Base-by-base conservation (phyloP, 1,140 invertebrate species). In the Apis florea region DNA sequence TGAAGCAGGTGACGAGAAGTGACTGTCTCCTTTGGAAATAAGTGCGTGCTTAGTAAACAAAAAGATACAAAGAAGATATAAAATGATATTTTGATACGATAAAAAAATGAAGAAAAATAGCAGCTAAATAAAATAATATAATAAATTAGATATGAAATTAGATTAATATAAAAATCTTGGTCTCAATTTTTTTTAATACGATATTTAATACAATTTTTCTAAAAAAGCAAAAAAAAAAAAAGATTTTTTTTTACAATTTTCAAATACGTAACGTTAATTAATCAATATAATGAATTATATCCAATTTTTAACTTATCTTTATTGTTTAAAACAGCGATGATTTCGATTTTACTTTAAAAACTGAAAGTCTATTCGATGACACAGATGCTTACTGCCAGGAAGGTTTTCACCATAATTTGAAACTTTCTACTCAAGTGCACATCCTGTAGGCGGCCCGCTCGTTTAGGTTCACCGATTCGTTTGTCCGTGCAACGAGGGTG, bases 371-470 rank as follows among this genome's bases (percentile, higher is more conserved):
- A 21, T 77, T 40, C 78, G 78, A 83, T 85, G 85, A 83, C 85
- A 87, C 82, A 86, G 77, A 81, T 87, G 84, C 59, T 86, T 87
- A 83, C 73, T 54, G 77, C 76, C 86, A 86, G 70, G 85, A 86
- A 86, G 80, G 82, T 87, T 91, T 92, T 92, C 89, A 87, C 88
- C 89, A 86, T 89, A 89, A 91, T 92, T 89, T 74, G 80, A 88
- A 89, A 87, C 89, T 90, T 90, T 89, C 89, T 91, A 85, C 86
- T 86, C 77, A 84, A 85, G 80, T 85, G 85, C 84, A 88, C 90
- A 89, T 91, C 88, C 89, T 90, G 91, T 91, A 85, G 90, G 85
- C 85, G 84, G 85, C 85, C 76, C 85, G 83, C 66, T 69, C 83
- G 87, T 89, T 83, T 87, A 83, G 90, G 87, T 90, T 90, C 84